Conservation (phyloP, 2,113 vertebrate genomes). For the Panthera leo region DNA sequence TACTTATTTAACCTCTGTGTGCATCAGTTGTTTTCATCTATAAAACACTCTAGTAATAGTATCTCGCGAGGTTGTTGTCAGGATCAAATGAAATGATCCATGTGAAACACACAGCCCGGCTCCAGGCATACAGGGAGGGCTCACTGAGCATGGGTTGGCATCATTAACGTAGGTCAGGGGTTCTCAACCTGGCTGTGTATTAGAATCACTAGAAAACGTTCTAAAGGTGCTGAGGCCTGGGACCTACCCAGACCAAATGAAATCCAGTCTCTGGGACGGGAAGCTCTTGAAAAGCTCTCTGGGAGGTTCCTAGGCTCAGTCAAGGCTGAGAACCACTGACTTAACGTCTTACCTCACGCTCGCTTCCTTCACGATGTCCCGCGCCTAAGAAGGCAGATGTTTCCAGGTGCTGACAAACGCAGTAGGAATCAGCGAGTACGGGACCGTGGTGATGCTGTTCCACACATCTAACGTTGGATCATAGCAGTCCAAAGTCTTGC, state of each 20-base stretch:
- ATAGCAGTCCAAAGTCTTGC: constrained; percentile 90
- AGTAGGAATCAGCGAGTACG: constrained; percentile 89
- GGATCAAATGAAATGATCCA: not conserved
- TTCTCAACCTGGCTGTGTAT: not conserved
- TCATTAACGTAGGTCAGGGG: not conserved
- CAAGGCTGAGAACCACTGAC: not conserved
- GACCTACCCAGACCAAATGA: not conserved
- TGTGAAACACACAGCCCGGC: not conserved
- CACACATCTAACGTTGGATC: constrained; percentile 88
- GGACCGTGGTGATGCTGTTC: constrained; percentile 91
- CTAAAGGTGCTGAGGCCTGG: not conserved
- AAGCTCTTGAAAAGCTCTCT: not conserved
- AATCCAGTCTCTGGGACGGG: not conserved
- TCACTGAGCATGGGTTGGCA: not conserved
- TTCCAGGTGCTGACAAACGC: constrained; percentile 92
- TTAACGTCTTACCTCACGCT: constrained; percentile 82
- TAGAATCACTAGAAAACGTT: not conserved
- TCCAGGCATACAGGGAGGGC: not conserved
- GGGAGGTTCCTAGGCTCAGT: not conserved
- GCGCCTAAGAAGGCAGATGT: constrained; percentile 88
- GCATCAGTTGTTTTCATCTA: not conserved
- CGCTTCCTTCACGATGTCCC: not conserved
- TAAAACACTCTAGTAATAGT: not conserved
- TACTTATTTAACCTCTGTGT: not conserved
- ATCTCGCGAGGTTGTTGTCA: not conserved